Percentiles rank a stretch among this genome's conserved stretches.
Conservation (phyloP, 2,797 vertebrate genomes). For the Anabacerthia variegaticeps region DNA sequence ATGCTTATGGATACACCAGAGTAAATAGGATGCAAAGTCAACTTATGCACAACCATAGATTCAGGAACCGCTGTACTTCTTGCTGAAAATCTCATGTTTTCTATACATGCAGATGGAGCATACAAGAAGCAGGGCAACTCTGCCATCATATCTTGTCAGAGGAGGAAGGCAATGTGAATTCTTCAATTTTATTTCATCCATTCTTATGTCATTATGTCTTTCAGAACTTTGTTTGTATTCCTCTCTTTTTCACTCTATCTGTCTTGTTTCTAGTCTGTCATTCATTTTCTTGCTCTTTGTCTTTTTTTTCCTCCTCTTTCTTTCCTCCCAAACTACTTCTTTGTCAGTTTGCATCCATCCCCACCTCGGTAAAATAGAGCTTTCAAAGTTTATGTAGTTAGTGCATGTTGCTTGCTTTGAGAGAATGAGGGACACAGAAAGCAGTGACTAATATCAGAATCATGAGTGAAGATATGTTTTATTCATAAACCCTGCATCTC, state of each 20-base stretch:
- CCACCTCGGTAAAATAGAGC: constrained; percentile 11
- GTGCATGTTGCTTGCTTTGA: constrained; percentile 56
- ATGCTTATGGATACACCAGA: background rate
- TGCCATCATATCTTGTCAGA: background rate
- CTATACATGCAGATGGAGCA: background rate
- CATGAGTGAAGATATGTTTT: constrained; percentile 80
- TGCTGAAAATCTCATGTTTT: background rate
- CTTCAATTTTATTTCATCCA: background rate
- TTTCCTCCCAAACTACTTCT: background rate
- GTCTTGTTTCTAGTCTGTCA: background rate
- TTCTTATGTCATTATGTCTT: background rate
- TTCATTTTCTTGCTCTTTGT: background rate
- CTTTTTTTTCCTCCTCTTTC: background rate
- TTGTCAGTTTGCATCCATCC: background rate
- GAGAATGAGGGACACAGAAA: constrained; percentile 69
- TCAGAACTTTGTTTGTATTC: background rate
- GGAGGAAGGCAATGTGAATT: background rate
- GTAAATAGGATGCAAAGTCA: background rate
- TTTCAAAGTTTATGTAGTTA: constrained; percentile 42
- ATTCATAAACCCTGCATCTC: constrained; percentile 83
- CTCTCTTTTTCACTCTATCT: background rate
- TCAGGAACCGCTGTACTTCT: background rate
- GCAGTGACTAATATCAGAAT: constrained; percentile 80
- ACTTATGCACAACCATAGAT: accelerated
- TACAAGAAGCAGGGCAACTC: background rate